Evolutionary conservation across 2,113 vertebrate genomes (phyloP).

Genomic region (Aplodontia rufa): DNA sequence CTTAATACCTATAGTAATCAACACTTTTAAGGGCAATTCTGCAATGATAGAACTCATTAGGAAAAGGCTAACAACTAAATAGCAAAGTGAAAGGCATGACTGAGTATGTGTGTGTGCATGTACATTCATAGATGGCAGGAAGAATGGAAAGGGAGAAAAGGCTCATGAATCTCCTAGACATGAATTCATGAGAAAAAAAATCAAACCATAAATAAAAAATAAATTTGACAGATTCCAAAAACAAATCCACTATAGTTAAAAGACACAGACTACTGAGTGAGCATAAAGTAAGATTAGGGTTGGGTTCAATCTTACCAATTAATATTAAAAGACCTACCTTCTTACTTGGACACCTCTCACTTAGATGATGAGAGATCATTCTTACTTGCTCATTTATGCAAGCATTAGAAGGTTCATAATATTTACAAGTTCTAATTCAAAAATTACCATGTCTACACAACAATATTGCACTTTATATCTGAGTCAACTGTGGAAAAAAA

Average conservation of each 20-base stretch:
- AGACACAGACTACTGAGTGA: background rate
- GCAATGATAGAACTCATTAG: background rate
- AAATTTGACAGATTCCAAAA: background rate
- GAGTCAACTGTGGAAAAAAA: background rate
- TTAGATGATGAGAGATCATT: background rate
- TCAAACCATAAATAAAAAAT: background rate
- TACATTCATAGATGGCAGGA: background rate
- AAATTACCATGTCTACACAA: background rate
- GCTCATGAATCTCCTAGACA: background rate
- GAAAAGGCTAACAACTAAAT: background rate
- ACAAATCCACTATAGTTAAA: background rate
- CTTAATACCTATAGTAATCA: slow-evolving; percentile 6
- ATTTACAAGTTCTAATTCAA: background rate
- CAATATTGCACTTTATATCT: background rate
- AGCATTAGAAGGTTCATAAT: background rate
- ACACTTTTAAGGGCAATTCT: background rate
- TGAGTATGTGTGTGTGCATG: too few relatives aligned
- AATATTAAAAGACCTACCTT: background rate
- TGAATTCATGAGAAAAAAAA: background rate
- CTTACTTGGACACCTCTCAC: background rate
- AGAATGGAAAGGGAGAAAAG: background rate
- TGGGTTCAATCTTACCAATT: background rate
- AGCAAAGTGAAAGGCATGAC: background rate
- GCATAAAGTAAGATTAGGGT: background rate
- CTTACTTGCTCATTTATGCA: background rate